Conservation (phyloP, 2,113 vertebrate species). For the Argyrosomus japonicus region DNA sequence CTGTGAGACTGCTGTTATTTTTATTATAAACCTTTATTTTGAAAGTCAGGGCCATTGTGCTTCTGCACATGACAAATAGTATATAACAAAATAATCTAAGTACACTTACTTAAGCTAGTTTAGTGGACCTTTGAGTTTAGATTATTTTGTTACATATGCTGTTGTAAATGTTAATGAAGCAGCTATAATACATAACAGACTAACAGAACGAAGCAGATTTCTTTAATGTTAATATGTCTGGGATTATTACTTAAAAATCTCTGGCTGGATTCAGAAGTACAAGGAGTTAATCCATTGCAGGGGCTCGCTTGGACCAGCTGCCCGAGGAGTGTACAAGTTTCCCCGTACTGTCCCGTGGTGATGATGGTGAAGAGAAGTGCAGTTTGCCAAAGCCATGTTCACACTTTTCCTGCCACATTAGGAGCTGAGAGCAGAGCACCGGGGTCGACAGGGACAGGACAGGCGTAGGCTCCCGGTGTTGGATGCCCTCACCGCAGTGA, state of each 20-base stretch:
- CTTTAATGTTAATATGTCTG: constrained; percentile 6
- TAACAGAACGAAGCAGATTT: not conserved
- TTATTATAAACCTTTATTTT: not conserved
- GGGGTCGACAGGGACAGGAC: constrained; percentile 60
- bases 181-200: not conserved
- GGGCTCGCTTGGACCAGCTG: constrained; percentile 50
- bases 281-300: constrained; percentile 53
- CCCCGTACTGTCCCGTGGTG: constrained; percentile 49
- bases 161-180: not conserved
- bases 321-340: constrained; percentile 56
- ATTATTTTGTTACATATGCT: not conserved
- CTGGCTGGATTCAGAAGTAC: constrained; percentile 22
- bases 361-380: constrained; percentile 47
- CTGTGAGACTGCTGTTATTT: not conserved
- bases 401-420: constrained; percentile 75
- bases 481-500: constrained; percentile 59
- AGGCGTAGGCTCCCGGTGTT: constrained; percentile 54
- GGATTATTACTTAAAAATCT: constrained; percentile 21
- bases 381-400: constrained; percentile 69
- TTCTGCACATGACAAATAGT: not conserved
- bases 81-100: not conserved
- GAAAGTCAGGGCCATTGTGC: not conserved
- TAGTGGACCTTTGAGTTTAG: not conserved
- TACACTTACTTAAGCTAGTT: not conserved
- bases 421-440: constrained; percentile 41